phyloP scores from a whole-genome alignment of 2,888 invertebrate genomes.

The Rhyacophila evoluta region DNA sequence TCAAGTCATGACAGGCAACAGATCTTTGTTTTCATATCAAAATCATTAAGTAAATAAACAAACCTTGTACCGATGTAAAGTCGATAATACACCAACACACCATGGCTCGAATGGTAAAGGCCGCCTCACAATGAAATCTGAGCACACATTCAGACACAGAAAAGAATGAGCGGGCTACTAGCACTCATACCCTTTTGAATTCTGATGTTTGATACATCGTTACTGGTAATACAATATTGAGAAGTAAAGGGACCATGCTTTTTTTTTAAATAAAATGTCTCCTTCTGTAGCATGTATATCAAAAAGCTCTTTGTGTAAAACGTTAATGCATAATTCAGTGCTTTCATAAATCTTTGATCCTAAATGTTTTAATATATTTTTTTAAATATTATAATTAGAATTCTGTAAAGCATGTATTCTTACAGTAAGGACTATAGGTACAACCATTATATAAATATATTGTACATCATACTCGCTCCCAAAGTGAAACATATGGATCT shows the following conservation, averaged over 20 bases:
- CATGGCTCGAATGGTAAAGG: background rate
- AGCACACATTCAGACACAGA: background rate
- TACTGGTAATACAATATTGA: conserved; percentile 6
- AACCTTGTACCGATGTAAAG: conserved; percentile 20
- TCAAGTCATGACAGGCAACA: conserved; percentile 48
- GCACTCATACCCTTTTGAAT: conserved; percentile 27
- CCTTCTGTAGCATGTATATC: no score
- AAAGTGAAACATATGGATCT: no score
- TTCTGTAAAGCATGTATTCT: no score
- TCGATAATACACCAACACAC: background rate
- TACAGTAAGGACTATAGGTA: no score
- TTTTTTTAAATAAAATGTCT: no score
- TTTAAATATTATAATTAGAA: no score
- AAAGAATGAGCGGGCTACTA: conserved; percentile 26
- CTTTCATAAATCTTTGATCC: no score
- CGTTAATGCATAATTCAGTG: no score
- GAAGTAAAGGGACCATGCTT: background rate
- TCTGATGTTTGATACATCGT: conserved; percentile 26
- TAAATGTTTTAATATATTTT: no score
- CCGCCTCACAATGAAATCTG: conserved; percentile 19
- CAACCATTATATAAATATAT: no score
- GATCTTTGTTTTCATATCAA: conserved; percentile 51
- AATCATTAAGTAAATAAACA: conserved; percentile 52
- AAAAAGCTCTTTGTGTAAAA: no score
- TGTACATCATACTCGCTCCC: no score